Conservation (phyloP, 2,113 vertebrate species). For the Phylloscopus whistleri region DNA sequence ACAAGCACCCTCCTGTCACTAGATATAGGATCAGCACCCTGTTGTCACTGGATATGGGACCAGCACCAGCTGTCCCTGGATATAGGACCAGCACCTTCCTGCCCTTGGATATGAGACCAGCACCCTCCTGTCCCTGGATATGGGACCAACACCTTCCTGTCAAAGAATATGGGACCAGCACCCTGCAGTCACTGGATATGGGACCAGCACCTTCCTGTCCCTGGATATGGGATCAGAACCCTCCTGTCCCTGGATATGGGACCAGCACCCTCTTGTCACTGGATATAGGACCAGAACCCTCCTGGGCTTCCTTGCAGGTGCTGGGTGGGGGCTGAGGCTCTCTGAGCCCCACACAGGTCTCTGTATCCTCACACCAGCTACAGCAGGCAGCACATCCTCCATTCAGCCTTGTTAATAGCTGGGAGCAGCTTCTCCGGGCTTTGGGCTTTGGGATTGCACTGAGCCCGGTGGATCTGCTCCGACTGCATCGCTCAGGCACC, state of each 20-base stretch:
- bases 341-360: rapidly evolving
- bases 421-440: background rate
- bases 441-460: background rate
- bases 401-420: background rate
- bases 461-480: rapidly evolving
- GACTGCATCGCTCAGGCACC: background rate
- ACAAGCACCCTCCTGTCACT: background rate
- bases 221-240: background rate
- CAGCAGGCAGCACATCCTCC: background rate
- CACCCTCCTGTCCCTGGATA: background rate
- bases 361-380: background rate
- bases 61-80: rapidly evolving
- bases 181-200: too few species aligned
- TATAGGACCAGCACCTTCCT: background rate
- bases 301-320: background rate
- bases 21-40: background rate
- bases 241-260: background rate
- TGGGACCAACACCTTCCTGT: background rate
- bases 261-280: background rate
- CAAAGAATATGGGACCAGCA: background rate
- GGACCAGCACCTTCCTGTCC: background rate
- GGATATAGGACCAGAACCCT: background rate
- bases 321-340: background rate
- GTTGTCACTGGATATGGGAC: background rate
- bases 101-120: rapidly evolving